A percentile compares a stretch with the other conserved stretches of the same genome.
Evolutionary conservation across 2,888 invertebrate species (phyloP).

Genomic region (Trilocha varians): DNA sequence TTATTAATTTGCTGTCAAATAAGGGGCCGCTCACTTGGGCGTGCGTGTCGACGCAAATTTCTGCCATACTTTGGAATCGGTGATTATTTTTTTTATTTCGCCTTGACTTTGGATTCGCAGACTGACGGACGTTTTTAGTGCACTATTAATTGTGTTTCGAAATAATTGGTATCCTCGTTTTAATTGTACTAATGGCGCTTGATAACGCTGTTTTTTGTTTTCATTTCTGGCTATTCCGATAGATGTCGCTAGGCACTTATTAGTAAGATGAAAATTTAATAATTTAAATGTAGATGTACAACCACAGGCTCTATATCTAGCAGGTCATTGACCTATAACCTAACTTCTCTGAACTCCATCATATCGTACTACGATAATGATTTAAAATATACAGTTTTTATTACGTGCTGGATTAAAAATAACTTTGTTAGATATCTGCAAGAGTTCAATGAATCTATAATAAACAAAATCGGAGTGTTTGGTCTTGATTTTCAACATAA

Average conservation of each 20-base stretch:
- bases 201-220: not conserved
- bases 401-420: no score
- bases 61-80: conserved; percentile 70
- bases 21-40: conserved; percentile 72
- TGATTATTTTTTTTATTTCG: conserved; percentile 69
- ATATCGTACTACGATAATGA: no score
- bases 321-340: not conserved
- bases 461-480: no score
- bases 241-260: no score
- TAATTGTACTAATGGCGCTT: conserved; percentile 23
- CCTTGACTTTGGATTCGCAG: conserved; percentile 61
- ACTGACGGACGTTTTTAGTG: conserved; percentile 56
- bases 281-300: no score
- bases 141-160: conserved; percentile 41
- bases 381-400: no score
- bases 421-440: no score
- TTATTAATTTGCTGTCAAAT: conserved; percentile 74
- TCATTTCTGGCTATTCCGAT: not conserved
- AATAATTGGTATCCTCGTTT: not conserved
- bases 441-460: no score
- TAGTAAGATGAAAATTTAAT: no score
- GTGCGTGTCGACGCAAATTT: conserved; percentile 72
- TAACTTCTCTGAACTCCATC: not conserved
- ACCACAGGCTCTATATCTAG: not conserved
- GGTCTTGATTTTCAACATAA: no score